Percentiles rank a stretch among this genome's conserved stretches.
These are phyloP conservation scores for Hippotragus niger DNA, from an alignment of 2,113 vertebrate genomes.

Conservation along the genomic window DNA sequence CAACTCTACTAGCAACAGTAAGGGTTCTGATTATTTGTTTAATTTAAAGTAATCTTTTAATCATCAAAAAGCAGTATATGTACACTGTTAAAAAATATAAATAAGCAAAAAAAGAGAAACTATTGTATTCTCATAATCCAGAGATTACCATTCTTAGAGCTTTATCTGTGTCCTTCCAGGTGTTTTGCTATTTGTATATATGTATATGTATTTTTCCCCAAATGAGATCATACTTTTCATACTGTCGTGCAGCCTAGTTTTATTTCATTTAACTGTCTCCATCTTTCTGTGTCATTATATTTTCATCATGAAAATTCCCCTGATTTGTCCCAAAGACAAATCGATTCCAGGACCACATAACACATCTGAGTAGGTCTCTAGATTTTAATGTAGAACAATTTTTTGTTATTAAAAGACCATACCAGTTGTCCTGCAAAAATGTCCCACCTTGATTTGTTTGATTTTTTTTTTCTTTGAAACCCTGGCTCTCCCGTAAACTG, in stretches of 20 bases:
- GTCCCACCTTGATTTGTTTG: background rate
- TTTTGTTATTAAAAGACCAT: background rate
- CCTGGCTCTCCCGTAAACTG: background rate
- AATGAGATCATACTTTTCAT: background rate
- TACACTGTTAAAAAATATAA: background rate
- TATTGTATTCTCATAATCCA: background rate
- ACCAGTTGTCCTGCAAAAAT: background rate
- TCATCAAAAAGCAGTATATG: background rate
- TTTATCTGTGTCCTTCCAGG: background rate
- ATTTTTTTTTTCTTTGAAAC: constrained; percentile 1
- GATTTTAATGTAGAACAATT: background rate
- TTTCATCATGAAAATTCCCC: constrained; percentile 6
- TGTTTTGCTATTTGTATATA: background rate
- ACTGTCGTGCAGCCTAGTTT: background rate
- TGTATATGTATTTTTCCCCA: background rate
- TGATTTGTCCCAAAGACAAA: background rate
- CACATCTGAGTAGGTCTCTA: background rate
- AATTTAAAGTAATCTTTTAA: constrained; percentile 10
- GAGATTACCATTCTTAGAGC: background rate
- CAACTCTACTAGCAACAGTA: background rate
- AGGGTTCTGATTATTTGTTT: background rate
- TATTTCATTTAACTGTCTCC: constrained; percentile 13
- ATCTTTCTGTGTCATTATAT: background rate
- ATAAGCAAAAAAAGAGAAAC: background rate
- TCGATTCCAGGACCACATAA: background rate